Conservation (phyloP, 2,113 vertebrate species). For the Nothobranchius kuhntae region DNA sequence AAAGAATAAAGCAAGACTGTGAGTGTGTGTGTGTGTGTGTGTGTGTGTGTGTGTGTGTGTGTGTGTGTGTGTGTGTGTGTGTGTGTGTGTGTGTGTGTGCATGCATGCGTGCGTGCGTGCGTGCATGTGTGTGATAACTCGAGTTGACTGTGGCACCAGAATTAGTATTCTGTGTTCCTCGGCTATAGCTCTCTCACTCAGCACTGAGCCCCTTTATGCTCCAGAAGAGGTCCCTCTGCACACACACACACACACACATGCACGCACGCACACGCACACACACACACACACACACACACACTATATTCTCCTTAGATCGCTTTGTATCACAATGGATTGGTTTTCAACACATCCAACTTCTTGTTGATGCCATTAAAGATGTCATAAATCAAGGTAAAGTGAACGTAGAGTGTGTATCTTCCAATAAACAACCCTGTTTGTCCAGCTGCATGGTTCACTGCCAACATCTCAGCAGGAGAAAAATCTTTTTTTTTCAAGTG, state of each 20-base stretch:
- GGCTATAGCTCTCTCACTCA: constrained; percentile 62
- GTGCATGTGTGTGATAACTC: constrained; percentile 31
- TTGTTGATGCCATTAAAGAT: constrained; percentile 53
- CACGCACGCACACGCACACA: not conserved
- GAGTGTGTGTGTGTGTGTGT: constrained; percentile 14
- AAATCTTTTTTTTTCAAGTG: not conserved
- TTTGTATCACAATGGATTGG: constrained; percentile 48
- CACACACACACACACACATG: constrained; percentile 37
- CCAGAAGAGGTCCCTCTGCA: constrained; percentile 40
- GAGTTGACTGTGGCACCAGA: constrained; percentile 58
- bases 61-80: constrained; percentile 10
- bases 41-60: constrained; percentile 19
- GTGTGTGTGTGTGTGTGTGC: constrained; percentile 12
- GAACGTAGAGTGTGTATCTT: constrained; percentile 25
- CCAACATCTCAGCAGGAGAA: not conserved
- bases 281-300: not conserved
- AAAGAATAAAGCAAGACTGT: constrained; percentile 33
- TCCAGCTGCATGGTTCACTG: constrained; percentile 13
- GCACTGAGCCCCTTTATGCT: constrained; percentile 78
- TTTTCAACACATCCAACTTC: constrained; percentile 52
- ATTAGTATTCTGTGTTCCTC: constrained; percentile 76
- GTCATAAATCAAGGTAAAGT: constrained; percentile 46
- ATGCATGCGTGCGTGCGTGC: constrained; percentile 11
- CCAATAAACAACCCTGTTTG: constrained; percentile 30
- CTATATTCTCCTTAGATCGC: constrained; percentile 53